phyloP scores from a whole-genome alignment of 1,140 invertebrate species.

The Drosophila rhopaloa region DNA sequence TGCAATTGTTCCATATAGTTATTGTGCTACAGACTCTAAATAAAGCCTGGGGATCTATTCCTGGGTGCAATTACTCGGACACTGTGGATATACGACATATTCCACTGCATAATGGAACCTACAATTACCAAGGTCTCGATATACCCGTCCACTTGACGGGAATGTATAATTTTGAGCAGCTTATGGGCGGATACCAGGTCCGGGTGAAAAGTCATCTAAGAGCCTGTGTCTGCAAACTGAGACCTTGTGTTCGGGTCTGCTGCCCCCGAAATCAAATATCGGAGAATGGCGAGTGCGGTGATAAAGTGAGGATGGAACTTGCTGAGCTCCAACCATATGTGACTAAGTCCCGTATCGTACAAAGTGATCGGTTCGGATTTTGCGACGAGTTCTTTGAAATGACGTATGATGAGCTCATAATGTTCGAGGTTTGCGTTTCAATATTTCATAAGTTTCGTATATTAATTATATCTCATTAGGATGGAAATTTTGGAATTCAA shows the following conservation, averaged over 20 bases:
- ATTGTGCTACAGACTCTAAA: neutral
- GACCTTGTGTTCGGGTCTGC: neutral
- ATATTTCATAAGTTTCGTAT: neutral
- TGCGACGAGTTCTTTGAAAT: neutral
- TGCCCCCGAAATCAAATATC: neutral
- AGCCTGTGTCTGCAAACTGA: too few species aligned
- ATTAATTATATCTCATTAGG: neutral
- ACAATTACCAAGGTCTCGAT: too few species aligned
- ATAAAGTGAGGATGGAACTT: neutral
- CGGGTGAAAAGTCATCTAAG: too few species aligned
- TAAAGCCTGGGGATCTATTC: neutral
- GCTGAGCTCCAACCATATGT: neutral
- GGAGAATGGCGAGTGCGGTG: neutral
- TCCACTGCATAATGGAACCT: too few species aligned
- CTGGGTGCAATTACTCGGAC: neutral
- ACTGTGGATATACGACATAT: too few species aligned
- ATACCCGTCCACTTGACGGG: too few species aligned
- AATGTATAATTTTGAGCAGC: too few species aligned
- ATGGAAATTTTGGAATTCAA: neutral
- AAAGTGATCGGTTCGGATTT: neutral
- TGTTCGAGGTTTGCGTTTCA: neutral
- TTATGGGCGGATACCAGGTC: too few species aligned
- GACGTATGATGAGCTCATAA: neutral
- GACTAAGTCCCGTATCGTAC: neutral
- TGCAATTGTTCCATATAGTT: neutral